A percentile compares a stretch with the other conserved stretches of the same genome.
These are phyloP conservation scores for Apodemia hepburni DNA, from an alignment of 2,888 invertebrate species.

Conservation along the genomic window DNA sequence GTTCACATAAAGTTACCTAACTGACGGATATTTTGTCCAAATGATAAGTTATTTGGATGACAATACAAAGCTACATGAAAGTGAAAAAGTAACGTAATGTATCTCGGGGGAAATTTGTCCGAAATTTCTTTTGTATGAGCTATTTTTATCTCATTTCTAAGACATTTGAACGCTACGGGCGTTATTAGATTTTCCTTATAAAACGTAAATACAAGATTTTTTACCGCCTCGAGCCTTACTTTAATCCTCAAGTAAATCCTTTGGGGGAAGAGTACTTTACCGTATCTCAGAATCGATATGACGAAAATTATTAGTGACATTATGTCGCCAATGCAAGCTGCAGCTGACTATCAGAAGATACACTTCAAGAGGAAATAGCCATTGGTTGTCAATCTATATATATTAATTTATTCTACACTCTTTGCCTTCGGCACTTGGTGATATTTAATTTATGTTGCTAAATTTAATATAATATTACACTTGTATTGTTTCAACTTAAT, in stretches of 20 bases:
- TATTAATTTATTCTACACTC: no score
- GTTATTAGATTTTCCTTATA: slow-evolving; percentile 2
- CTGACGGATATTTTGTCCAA: neutral
- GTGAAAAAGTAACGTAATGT: slow-evolving; percentile 46
- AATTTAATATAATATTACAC: no score
- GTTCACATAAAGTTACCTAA: neutral
- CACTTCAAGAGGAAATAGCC: no score
- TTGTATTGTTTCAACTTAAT: no score
- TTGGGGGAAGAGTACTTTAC: neutral
- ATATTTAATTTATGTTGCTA: no score
- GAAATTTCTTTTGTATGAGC: slow-evolving; percentile 40
- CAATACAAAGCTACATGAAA: slow-evolving; percentile 18
- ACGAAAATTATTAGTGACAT: neutral
- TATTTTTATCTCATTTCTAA: slow-evolving; percentile 16
- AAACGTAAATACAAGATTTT: slow-evolving; percentile 2
- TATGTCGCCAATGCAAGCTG: no score
- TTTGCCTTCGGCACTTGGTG: no score
- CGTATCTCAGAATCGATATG: no score
- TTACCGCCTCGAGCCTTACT: neutral
- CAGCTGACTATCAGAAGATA: no score
- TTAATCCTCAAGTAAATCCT: neutral
- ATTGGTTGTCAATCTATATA: no score
- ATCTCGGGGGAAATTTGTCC: slow-evolving; percentile 52
- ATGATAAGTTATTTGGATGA: slow-evolving; percentile 10
- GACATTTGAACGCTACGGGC: neutral